Conservation (phyloP, 2,888 invertebrate genomes). For the Orchesellides sinensis region DNA sequence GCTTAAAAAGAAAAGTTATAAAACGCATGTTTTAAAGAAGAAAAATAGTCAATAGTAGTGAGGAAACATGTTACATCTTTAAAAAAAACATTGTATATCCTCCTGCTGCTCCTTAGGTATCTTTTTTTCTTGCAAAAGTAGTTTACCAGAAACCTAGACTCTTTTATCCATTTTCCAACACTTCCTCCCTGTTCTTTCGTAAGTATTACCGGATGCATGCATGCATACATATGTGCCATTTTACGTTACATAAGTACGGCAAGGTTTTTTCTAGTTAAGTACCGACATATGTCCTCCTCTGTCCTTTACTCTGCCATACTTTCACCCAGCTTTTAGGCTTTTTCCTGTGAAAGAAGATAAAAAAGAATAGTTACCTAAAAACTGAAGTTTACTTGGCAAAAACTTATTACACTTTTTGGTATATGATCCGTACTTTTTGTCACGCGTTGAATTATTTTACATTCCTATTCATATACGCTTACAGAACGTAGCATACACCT, state of each 20-base stretch:
- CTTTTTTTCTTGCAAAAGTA: neutral
- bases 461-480: too few species aligned
- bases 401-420: slow-evolving; percentile 27
- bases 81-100: neutral
- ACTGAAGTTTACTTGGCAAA: slow-evolving; percentile 28
- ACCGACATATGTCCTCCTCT: slow-evolving; percentile 48
- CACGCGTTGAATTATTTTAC: too few species aligned
- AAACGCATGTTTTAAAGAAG: neutral
- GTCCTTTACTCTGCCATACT: slow-evolving; percentile 30
- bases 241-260: neutral
- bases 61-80: neutral
- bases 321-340: slow-evolving; percentile 24
- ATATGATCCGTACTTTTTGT: neutral
- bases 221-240: slow-evolving; percentile 21
- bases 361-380: neutral
- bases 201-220: neutral
- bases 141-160: neutral
- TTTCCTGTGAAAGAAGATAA: neutral
- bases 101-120: too few species aligned
- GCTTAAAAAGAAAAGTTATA: neutral
- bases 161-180: slow-evolving; percentile 6
- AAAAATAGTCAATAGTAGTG: too few species aligned
- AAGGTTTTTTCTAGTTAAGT: slow-evolving; percentile 38
- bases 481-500: too few species aligned
- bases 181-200: neutral